phyloP scores from a whole-genome alignment of 1,140 invertebrate genomes.

The Pissodes strobi region DNA sequence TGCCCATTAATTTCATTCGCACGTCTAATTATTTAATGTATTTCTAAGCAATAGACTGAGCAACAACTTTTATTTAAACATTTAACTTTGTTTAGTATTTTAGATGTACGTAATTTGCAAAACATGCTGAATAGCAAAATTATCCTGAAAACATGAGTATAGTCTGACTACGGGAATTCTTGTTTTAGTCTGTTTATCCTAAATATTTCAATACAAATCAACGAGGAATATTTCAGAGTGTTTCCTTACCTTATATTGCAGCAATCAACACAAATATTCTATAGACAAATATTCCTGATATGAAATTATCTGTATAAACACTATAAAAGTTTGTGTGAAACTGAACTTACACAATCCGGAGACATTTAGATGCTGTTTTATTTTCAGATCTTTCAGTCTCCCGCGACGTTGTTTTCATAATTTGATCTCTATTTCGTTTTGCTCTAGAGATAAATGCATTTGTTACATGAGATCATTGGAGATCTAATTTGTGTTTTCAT shows the following conservation, averaged over 20 bases:
- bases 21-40: no score
- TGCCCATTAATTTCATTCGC: no score
- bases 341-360: slow-evolving; percentile 52
- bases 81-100: not conserved
- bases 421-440: slow-evolving; percentile 30
- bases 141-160: slow-evolving; percentile 25
- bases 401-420: slow-evolving; percentile 52
- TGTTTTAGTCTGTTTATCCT: slow-evolving; percentile 15
- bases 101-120: not conserved
- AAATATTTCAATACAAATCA: not conserved
- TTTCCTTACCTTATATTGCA: slow-evolving; percentile 19
- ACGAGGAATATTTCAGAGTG: not conserved
- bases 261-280: not conserved
- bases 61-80: not conserved
- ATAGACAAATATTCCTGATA: slow-evolving; percentile 19
- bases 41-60: not conserved
- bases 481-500: not conserved
- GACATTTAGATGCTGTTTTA: slow-evolving; percentile 55
- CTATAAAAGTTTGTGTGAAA: slow-evolving; percentile 44
- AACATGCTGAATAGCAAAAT: slow-evolving; percentile 2
- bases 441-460: not conserved
- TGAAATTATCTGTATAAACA: slow-evolving; percentile 43
- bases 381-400: slow-evolving; percentile 55
- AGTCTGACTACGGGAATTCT: slow-evolving; percentile 5
- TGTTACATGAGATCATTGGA: not conserved